Base-by-base conservation (phyloP, 2,113 vertebrate genomes). In the Otocyon megalotis region DNA sequence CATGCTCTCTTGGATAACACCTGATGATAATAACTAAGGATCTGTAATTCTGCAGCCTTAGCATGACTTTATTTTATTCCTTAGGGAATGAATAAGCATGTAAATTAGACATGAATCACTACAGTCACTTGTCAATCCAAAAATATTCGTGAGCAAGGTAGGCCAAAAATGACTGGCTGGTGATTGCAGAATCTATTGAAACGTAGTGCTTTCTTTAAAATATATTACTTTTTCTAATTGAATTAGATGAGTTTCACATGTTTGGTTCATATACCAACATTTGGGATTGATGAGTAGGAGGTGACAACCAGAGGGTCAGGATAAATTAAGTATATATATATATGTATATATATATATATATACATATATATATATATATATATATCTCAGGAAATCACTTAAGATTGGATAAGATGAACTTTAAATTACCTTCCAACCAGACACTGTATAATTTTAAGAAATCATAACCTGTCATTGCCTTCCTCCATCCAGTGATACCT, bases 31-130 rank as follows among this genome's bases (percentile, higher is more conserved):
- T 86, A 98, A 97, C 88, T 76, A 3, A 93, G 24, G 17, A 79
- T 11, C 10, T 88, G 6, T 81, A 97, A 89, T 97, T 98, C 72
- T 82, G 53, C 83, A 97, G 62, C 10, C 28, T 82, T 97, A 82
- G n/a, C 17, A 94, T 96, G 62, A 89, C 79, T 77, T 77, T 65
- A 80, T 85, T 87, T 82, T 89, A 92, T 97, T 90, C 48, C 16
- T 9, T 94, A 83, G 92, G 92, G 94, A 95, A 79, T 95, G 58
- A 86, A 96, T 95, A 98, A 94, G 81, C 43, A 86, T 77, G 50
- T 80, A 96, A 95, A 93, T 77, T 97, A 97, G 85, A 92, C 10
- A 62, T 56, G 69, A 98, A 94, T 97, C 12, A 87, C 37, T 20
- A n/a, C 7, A 2, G 50, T 96, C 93, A 91, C 81, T 90, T 48